Conservation (phyloP, 2,797 vertebrate genomes). For the Oryzias dopingdopingensis region DNA sequence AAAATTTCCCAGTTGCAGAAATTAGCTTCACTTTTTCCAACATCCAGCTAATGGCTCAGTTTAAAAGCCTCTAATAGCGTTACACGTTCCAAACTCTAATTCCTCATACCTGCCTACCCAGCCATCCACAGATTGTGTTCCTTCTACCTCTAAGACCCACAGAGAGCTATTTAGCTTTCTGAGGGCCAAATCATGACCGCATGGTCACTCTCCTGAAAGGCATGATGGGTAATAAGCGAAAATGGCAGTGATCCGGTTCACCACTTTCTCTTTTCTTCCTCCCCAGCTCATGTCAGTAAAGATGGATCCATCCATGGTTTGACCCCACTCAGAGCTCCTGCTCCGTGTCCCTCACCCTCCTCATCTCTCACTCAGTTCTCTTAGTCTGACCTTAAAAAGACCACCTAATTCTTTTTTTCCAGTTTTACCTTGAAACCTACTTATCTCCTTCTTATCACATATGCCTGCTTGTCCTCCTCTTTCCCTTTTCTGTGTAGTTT, state of each 20-base stretch:
- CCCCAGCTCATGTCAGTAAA: conserved; percentile 60
- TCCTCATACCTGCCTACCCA: conserved; percentile 14
- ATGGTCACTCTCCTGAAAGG: conserved; percentile 68
- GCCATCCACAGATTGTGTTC: conserved; percentile 26
- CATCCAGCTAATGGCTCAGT: conserved; percentile 14
- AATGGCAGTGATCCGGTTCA: conserved; percentile 72
- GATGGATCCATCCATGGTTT: conserved; percentile 62
- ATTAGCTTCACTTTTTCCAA: conserved; percentile 5
- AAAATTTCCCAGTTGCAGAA: conserved; percentile 9
- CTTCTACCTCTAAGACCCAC: conserved; percentile 49
- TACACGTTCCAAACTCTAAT: conserved; percentile 17
- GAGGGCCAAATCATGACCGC: conserved; percentile 62
- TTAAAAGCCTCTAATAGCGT: conserved; percentile 27
- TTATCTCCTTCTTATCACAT: conserved; percentile 43
- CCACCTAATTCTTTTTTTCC: conserved; percentile 26
- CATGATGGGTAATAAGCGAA: conserved; percentile 77
- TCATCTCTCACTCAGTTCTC: conserved; percentile 35
- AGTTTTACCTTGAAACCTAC: conserved; percentile 27
- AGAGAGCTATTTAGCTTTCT: conserved; percentile 68
- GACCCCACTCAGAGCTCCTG: conserved; percentile 55
- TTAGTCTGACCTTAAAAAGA: conserved; percentile 47
- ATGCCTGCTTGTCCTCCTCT: conserved; percentile 29
- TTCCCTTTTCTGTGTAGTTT: conserved; percentile 26
- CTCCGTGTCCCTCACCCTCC: conserved; percentile 30
- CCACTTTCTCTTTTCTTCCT: conserved; percentile 48